A percentile compares a stretch with the other conserved stretches of the same genome.
These are phyloP conservation scores for Hydra vulgaris DNA, from an alignment of 30 jellyfish, hydroid and myxozoan genomes.

Conservation along the genomic window DNA sequence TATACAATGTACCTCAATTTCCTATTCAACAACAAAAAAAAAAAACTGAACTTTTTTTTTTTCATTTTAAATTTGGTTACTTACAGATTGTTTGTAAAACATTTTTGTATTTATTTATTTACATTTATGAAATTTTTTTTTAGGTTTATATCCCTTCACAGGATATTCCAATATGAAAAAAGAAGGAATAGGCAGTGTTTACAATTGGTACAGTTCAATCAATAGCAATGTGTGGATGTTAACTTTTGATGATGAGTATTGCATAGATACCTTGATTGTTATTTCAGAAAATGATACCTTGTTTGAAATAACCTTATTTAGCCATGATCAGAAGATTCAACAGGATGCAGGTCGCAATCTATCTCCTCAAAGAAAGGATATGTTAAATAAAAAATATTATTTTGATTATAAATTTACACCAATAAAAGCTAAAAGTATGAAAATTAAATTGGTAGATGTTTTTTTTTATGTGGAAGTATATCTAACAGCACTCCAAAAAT, in stretches of 20 bases:
- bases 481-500: background rate
- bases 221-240: background rate
- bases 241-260: background rate
- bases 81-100: too few species aligned
- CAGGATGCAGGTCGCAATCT: background rate
- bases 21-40: too few species aligned
- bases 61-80: too few species aligned
- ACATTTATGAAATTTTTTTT: too few species aligned
- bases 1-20: too few species aligned
- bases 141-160: background rate
- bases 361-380: background rate
- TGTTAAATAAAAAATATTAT: too few species aligned
- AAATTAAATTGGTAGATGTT: background rate
- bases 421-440: background rate
- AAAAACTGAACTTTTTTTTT: too few species aligned
- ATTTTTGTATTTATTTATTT: too few species aligned
- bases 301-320: background rate
- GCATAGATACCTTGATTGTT: background rate
- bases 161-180: background rate
- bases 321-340: background rate
- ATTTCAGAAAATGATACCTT: background rate
- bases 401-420: background rate
- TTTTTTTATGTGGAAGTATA: background rate
- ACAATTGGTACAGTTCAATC: background rate
- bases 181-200: background rate